Evolutionary conservation across 2,113 vertebrate genomes (phyloP).

Genomic region (Alexandromys fortis): DNA sequence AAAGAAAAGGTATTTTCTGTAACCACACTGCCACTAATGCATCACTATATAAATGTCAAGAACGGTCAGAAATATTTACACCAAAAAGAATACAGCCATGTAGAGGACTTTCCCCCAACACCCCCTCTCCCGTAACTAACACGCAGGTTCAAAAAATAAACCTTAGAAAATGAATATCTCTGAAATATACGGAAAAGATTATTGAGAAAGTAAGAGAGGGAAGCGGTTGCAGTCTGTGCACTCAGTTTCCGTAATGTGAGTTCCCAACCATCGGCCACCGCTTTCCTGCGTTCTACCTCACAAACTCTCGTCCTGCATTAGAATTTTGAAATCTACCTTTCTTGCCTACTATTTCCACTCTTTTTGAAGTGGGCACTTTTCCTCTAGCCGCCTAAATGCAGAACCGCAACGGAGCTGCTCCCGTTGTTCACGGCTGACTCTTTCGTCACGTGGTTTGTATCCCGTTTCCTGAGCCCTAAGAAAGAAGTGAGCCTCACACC

Average conservation of each 20-base stretch:
- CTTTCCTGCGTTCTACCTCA: background rate
- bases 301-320: background rate
- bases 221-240: background rate
- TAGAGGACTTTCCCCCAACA: background rate
- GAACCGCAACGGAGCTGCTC: background rate
- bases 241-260: background rate
- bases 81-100: conserved; percentile 10
- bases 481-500: background rate
- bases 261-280: background rate
- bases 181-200: conserved; percentile 27
- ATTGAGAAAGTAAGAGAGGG: conserved; percentile 29
- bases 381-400: background rate
- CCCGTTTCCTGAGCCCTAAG: background rate
- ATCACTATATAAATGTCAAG: background rate
- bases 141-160: conserved; percentile 1
- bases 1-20: conserved; percentile 43
- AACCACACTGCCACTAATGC: background rate
- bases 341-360: background rate
- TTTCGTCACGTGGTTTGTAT: background rate
- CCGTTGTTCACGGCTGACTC: background rate
- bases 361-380: background rate
- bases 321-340: background rate
- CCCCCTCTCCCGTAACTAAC: background rate
- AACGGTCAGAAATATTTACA: conserved; percentile 34
- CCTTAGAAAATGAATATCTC: conserved; percentile 33